These are phyloP conservation scores for Rana temporaria DNA, from an alignment of 2,113 vertebrate species.

Conservation along the genomic window DNA sequence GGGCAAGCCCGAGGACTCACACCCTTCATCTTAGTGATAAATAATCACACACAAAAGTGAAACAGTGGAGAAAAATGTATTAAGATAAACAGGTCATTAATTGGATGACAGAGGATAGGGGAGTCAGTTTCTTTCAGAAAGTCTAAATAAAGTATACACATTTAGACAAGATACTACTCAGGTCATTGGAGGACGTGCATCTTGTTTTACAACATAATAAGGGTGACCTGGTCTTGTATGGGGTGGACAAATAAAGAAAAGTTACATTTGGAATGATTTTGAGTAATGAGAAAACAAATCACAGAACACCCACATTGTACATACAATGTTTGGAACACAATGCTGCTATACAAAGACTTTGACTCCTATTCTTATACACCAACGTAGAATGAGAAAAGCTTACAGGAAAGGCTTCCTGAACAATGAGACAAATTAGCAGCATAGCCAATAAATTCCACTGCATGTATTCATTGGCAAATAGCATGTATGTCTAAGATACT, in stretches of 20 bases:
- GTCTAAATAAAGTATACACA: too few species aligned
- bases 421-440: background rate
- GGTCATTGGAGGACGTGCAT: too few species aligned
- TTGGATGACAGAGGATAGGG: too few species aligned
- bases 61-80: too few species aligned
- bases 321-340: conserved; percentile 1
- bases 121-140: too few species aligned
- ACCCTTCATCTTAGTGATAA: too few species aligned
- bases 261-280: background rate
- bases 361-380: conserved; percentile 1
- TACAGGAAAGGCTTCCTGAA: conserved; percentile 1
- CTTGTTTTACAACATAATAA: background rate
- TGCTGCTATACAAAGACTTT: background rate
- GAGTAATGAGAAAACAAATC: background rate
- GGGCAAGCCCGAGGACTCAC: too few species aligned
- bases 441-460: background rate
- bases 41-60: too few species aligned
- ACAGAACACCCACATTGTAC: conserved; percentile 22
- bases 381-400: background rate
- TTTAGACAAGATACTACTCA: too few species aligned
- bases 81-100: too few species aligned
- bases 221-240: background rate
- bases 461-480: background rate
- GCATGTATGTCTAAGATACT: background rate
- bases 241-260: background rate